phyloP scores from a whole-genome alignment of 2,797 vertebrate genomes.

The Podargus strigoides region DNA sequence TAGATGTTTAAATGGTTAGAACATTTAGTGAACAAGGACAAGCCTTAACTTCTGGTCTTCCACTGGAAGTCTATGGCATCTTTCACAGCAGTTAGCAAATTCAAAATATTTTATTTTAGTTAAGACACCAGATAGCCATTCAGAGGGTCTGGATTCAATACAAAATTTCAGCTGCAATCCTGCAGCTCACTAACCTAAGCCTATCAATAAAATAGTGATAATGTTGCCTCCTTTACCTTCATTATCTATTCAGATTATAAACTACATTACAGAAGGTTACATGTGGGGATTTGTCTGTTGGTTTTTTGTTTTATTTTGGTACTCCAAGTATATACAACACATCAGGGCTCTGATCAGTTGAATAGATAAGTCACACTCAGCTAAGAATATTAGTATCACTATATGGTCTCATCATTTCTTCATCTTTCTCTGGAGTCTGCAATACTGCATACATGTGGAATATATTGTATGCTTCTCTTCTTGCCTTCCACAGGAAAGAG shows the following conservation, averaged over 20 bases:
- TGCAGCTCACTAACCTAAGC: rapidly evolving
- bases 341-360: neutral
- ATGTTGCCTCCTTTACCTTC: neutral
- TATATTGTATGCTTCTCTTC: neutral
- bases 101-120: neutral
- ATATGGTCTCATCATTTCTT: neutral
- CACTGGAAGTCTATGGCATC: neutral
- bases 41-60: neutral
- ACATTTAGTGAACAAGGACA: neutral
- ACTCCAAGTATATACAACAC: neutral
- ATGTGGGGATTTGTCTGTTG: neutral
- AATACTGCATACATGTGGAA: neutral
- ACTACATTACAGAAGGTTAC: neutral
- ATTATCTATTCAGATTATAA: neutral
- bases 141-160: neutral
- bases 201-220: neutral
- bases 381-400: neutral
- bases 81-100: neutral
- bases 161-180: neutral
- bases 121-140: neutral
- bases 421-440: neutral
- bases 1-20: neutral
- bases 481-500: neutral
- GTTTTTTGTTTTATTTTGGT: neutral
- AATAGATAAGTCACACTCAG: neutral